A percentile compares a stretch with the other conserved stretches of the same genome.
phyloP scores from a whole-genome alignment of 2,888 invertebrate genomes.

The Ornithoptera priamus region DNA sequence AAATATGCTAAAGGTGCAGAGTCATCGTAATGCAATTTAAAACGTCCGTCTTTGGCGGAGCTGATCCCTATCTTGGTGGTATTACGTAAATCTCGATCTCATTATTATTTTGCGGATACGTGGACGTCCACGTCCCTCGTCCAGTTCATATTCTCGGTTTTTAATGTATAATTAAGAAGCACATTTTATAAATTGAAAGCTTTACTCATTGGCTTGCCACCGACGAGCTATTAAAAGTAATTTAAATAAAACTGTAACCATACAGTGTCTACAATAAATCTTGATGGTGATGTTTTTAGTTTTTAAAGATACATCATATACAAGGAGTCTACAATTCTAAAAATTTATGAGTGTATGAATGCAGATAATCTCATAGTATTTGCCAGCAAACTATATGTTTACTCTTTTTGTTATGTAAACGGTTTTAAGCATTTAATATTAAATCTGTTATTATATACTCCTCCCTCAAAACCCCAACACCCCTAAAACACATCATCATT shows the following conservation, averaged over 20 bases:
- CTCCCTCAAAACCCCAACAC: no score
- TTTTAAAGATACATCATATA: neutral
- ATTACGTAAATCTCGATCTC: constrained; percentile 54
- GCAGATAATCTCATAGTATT: no score
- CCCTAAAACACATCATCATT: no score
- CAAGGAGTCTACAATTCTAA: no score
- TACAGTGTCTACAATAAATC: neutral
- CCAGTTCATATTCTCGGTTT: constrained; percentile 11
- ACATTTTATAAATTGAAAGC: neutral
- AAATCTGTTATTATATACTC: no score
- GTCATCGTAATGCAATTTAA: constrained; percentile 69
- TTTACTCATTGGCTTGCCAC: neutral
- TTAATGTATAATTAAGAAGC: constrained; percentile 13
- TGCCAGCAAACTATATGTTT: no score
- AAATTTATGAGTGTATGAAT: no score
- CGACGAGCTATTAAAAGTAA: neutral
- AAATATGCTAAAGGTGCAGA: constrained; percentile 52
- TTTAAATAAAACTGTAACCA: neutral
- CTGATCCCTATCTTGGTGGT: constrained; percentile 56
- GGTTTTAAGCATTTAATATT: no score
- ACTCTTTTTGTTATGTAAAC: no score
- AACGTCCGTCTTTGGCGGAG: constrained; percentile 51
- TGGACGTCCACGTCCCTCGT: constrained; percentile 13
- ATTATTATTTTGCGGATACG: constrained; percentile 22
- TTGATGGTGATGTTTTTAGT: neutral